Evolutionary conservation across 2,888 invertebrate species (phyloP).

Genomic region (Nyleta sp.): DNA sequence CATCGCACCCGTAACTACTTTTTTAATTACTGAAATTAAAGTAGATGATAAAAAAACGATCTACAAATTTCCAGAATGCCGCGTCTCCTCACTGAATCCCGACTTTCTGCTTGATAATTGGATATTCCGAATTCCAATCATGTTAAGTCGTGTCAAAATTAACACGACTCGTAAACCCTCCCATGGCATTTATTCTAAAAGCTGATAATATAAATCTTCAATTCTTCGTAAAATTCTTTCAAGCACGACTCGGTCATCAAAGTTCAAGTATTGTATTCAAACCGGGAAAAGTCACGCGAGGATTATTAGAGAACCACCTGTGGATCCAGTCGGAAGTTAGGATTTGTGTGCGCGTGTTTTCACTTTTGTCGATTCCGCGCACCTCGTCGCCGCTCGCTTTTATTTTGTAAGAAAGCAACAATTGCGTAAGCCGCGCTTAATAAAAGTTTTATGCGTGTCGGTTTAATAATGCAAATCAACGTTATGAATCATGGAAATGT

Average conservation of each 20-base stretch:
- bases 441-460: neutral
- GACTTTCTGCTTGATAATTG: too few species aligned
- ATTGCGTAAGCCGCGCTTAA: slow-evolving; percentile 8
- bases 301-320: slow-evolving; percentile 45
- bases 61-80: too few species aligned
- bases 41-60: too few species aligned
- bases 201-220: neutral
- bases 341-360: slow-evolving; percentile 23
- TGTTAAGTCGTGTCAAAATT: neutral
- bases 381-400: neutral
- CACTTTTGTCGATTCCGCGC: slow-evolving; percentile 22
- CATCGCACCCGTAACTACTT: too few species aligned
- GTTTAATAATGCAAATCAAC: slow-evolving; percentile 16
- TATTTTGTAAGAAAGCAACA: slow-evolving; percentile 10
- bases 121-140: neutral
- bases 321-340: slow-evolving; percentile 24
- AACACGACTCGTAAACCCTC: neutral
- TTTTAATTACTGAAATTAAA: too few species aligned
- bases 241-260: slow-evolving; percentile 18
- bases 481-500: slow-evolving; percentile 8
- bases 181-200: slow-evolving; percentile 5
- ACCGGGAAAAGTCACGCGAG: slow-evolving; percentile 46
- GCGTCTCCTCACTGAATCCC: too few species aligned
- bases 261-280: slow-evolving; percentile 37
- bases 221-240: slow-evolving; percentile 1